Evolutionary conservation across 2,888 invertebrate species (phyloP).

Genomic region (Microctonus aethiopoides): DNA sequence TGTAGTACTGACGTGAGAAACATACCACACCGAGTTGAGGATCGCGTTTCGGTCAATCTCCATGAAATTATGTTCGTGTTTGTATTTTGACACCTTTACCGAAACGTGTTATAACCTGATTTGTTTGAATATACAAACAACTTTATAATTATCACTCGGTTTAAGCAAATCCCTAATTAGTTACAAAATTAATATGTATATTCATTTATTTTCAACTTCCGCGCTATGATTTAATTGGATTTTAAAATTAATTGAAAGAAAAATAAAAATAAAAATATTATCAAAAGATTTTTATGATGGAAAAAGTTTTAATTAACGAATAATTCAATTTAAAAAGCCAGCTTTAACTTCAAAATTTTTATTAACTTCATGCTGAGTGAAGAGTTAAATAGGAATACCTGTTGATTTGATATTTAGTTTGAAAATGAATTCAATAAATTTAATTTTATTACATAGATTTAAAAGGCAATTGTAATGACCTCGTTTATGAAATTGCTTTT

Average conservation of each 20-base stretch:
- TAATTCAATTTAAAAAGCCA: too few relatives aligned
- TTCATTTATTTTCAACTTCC: background rate
- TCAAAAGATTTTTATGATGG: background rate
- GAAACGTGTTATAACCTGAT: background rate
- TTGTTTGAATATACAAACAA: background rate
- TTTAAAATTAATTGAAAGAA: background rate
- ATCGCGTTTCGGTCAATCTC: conserved; percentile 52
- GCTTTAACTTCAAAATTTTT: too few relatives aligned
- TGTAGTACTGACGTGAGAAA: conserved; percentile 40
- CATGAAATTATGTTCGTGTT: conserved; percentile 44
- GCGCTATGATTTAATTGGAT: background rate
- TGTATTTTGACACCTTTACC: conserved; percentile 29
- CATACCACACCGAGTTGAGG: conserved; percentile 40
- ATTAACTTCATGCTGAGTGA: too few relatives aligned
- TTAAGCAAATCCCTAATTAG: background rate
- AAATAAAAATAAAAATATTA: background rate
- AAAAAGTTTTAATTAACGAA: too few relatives aligned
- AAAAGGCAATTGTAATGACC: conserved; percentile 15
- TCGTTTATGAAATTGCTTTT: conserved; percentile 28
- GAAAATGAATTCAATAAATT: conserved; percentile 12
- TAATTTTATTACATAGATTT: conserved; percentile 10
- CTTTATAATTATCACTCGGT: background rate
- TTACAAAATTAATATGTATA: background rate
- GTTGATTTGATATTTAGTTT: conserved; percentile 4
- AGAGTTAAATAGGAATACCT: background rate